Percentiles rank a stretch among this genome's conserved stretches.
phyloP scores from a whole-genome alignment of 2,113 vertebrate species.

The Philantomba maxwellii region DNA sequence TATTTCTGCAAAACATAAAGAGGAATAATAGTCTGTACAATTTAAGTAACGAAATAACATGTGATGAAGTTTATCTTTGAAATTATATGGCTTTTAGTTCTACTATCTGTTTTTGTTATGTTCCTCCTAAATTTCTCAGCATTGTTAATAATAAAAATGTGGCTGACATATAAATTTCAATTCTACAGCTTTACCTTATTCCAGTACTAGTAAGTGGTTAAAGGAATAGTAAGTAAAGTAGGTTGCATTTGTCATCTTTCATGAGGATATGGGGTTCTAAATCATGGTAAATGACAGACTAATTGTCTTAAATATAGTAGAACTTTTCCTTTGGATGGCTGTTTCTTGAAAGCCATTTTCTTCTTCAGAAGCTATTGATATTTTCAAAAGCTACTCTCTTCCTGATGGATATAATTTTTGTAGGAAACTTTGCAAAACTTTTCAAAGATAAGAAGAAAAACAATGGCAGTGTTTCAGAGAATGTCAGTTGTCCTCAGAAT shows the following conservation, averaged over 20 bases:
- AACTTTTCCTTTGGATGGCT: constrained; percentile 56
- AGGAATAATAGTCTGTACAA: neutral
- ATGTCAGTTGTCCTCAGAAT: constrained; percentile 8
- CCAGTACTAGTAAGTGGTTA: constrained; percentile 69
- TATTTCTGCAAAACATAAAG: neutral
- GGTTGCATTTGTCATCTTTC: constrained; percentile 66
- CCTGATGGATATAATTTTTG: constrained; percentile 44
- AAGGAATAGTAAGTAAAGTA: constrained; percentile 63
- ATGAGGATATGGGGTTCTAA: constrained; percentile 49
- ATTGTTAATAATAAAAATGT: constrained; percentile 54
- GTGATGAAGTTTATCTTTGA: neutral
- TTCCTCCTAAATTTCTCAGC: constrained; percentile 27
- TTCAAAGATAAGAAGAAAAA: constrained; percentile 47
- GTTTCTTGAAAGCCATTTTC: constrained; percentile 55
- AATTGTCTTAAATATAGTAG: constrained; percentile 75
- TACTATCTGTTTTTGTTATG: constrained; percentile 28
- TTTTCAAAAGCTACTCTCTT: constrained; percentile 53
- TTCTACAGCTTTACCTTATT: constrained; percentile 57
- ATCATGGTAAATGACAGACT: constrained; percentile 60
- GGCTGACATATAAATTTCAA: constrained; percentile 57
- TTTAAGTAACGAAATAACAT: neutral
- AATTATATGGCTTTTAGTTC: neutral
- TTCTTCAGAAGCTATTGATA: constrained; percentile 37
- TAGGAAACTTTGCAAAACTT: neutral
- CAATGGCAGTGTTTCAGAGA: constrained; percentile 46